A percentile compares a stretch with the other conserved stretches of the same genome.
phyloP scores from a whole-genome alignment of 2,113 vertebrate species.

The Malaclemys terrapin region DNA sequence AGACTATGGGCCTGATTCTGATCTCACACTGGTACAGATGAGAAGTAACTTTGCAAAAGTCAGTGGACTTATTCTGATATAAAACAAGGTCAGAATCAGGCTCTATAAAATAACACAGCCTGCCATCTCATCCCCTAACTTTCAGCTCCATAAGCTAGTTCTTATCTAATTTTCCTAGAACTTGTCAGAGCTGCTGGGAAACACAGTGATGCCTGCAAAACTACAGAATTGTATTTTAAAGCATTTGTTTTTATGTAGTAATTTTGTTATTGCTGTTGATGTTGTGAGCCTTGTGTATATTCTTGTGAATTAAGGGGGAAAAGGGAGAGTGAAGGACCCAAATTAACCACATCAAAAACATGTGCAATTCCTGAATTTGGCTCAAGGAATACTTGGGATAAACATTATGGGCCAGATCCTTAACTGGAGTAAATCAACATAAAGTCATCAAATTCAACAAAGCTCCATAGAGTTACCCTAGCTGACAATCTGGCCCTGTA shows the following conservation, averaged over 20 bases:
- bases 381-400: not conserved
- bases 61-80: not conserved
- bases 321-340: not conserved
- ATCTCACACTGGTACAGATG: not conserved
- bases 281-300: not conserved
- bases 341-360: not conserved
- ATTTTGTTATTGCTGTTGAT: not conserved
- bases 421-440: not conserved
- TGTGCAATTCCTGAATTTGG: not conserved
- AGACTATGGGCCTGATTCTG: not conserved
- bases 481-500: not conserved
- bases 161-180: not conserved
- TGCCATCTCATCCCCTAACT: not conserved
- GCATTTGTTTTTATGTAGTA: not conserved
- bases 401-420: not conserved
- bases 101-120: not conserved
- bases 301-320: not conserved
- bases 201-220: not conserved
- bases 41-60: not conserved
- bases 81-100: not conserved
- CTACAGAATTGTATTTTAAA: not conserved
- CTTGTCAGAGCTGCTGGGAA: not conserved
- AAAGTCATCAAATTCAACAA: not conserved
- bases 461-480: not conserved
- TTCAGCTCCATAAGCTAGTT: not conserved